Base-by-base conservation (phyloP, 2,113 vertebrate genomes). In the Hemiprocne comata region DNA sequence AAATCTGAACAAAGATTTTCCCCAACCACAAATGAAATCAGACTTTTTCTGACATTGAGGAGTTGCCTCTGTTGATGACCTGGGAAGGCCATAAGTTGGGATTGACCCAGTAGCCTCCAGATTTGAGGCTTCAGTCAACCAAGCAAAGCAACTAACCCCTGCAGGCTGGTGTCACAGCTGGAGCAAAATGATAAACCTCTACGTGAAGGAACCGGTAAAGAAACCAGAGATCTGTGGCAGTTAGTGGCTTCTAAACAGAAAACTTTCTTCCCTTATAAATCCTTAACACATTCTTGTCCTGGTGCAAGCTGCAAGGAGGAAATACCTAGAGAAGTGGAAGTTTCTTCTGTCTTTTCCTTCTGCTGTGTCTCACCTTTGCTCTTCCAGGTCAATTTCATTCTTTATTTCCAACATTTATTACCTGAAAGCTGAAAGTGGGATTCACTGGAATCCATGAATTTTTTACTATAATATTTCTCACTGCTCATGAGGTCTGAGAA, bases 81-180 rank as follows among this genome's bases (percentile, higher is more conserved):
- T 89, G 60, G 89, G 95, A 93, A 93, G 89, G 87, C 64, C 79
- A 20, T 15, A 42, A 81, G 76, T 65, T 84, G 65, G 85, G 33
- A 79, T 36, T 96, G 95, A 97, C 90, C 72, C 28, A 72, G 38
- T 19, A 88, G 31, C 72, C 85, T 94, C 66, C 44, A 36, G 46
- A 92, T 95, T 94, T 84, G 85, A 96, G 31, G 54, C 53, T 80
- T 88, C 93, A 93, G 90, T 87, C 91, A 95, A 84, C 84, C 88
- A 90, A 93, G 94, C 77, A 92, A 95, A 92, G 36, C 83, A 93
- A 88, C 92, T 94, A 96, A 95, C 86, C 91, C 76, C 82, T 93
- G 76, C 54, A 79, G 72, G 28, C 70, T 44, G 17, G n/a, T 87
- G 92, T 94, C 93, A 89, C 88, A 95, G 88, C 89, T 96, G 93